These are phyloP conservation scores for Procavia capensis DNA, from an alignment of 2,113 vertebrate genomes.

Conservation along the genomic window DNA sequence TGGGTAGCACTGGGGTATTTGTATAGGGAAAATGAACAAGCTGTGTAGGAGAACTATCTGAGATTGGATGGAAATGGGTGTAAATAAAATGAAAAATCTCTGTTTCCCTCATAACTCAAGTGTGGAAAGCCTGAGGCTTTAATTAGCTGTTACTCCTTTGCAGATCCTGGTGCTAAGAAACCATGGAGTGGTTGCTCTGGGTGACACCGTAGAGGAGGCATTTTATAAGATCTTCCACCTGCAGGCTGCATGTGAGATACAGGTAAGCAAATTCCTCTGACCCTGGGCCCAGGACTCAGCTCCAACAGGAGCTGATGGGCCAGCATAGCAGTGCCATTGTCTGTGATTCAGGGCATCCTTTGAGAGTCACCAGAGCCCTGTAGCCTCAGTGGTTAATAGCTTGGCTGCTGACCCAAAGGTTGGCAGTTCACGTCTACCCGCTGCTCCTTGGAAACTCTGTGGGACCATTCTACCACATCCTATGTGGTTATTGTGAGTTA, in stretches of 20 bases:
- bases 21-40: background rate
- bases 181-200: slow-evolving; percentile 95
- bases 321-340: accelerated
- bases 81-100: background rate
- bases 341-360: background rate
- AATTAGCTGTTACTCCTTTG: background rate
- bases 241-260: slow-evolving; percentile 97
- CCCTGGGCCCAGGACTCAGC: background rate
- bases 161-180: slow-evolving; percentile 98
- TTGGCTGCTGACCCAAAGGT: no score
- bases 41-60: background rate
- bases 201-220: slow-evolving; percentile 96
- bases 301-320: background rate
- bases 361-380: background rate
- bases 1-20: background rate
- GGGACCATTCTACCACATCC: no score
- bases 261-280: slow-evolving; percentile 87
- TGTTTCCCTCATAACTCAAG: background rate
- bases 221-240: slow-evolving; percentile 97
- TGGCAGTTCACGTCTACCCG: no score
- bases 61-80: background rate
- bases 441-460: no score
- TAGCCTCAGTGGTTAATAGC: no score
- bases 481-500: no score
- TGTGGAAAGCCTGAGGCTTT: background rate